phyloP scores from a whole-genome alignment of 2,888 invertebrate genomes.

The Ectemnius cavifrons region DNA sequence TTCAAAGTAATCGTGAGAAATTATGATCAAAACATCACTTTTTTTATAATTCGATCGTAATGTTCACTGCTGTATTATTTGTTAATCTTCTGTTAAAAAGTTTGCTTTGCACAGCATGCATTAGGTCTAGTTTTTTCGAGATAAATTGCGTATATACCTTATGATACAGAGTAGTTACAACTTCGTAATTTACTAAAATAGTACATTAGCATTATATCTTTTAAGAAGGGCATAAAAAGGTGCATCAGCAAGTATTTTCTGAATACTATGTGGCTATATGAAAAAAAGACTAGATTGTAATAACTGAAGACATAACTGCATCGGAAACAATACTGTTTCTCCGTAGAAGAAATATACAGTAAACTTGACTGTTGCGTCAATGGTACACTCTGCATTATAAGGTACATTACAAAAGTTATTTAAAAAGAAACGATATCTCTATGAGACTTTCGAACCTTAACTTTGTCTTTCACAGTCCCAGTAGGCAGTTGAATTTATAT shows the following conservation, averaged over 20 bases:
- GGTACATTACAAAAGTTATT: constrained; percentile 50
- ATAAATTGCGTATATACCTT: constrained; percentile 45
- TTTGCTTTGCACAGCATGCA: constrained; percentile 39
- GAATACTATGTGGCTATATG: no score
- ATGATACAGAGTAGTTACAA: constrained; percentile 43
- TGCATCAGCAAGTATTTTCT: no score
- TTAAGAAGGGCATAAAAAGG: no score
- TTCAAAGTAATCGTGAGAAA: constrained; percentile 42
- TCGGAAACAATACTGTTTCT: constrained; percentile 21
- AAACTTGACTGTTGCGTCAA: constrained; percentile 13
- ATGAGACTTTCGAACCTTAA: no score
- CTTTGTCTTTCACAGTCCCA: constrained; percentile 18
- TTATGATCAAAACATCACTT: constrained; percentile 20
- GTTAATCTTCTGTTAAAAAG: constrained; percentile 12
- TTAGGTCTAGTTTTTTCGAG: constrained; percentile 26
- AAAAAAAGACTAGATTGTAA: no score
- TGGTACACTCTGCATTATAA: constrained; percentile 49
- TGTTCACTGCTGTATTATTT: constrained; percentile 8
- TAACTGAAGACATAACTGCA: no score
- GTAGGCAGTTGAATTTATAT: constrained; percentile 25
- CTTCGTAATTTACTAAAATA: constrained; percentile 11
- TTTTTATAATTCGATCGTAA: constrained; percentile 16
- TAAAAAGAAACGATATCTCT: constrained; percentile 10
- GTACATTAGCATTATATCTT: no score
- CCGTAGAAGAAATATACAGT: constrained; percentile 11